Percentiles rank a stretch among this genome's conserved stretches.
Conservation (phyloP, 2,113 vertebrate genomes). For the Otis tarda region DNA sequence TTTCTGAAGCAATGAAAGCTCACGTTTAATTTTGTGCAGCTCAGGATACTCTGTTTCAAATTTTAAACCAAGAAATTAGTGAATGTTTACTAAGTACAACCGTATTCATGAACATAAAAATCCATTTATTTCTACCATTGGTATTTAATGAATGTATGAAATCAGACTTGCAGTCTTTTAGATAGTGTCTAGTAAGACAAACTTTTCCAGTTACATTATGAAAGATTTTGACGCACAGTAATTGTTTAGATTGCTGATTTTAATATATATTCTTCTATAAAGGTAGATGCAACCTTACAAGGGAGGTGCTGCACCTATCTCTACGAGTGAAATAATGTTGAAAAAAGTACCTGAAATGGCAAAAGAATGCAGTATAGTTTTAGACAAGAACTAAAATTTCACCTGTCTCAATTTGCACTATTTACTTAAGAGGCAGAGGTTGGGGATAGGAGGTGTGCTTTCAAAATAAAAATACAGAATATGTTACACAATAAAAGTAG, state of each 20-base stretch:
- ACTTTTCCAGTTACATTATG: background rate
- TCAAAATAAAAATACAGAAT: background rate
- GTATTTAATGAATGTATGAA: background rate
- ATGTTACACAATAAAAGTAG: background rate
- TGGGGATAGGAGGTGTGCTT: accelerated
- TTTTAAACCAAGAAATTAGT: background rate
- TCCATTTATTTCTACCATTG: background rate
- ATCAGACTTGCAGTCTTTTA: background rate
- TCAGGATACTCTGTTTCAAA: constrained; percentile 78
- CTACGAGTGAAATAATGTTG: background rate
- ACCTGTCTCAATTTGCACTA: background rate
- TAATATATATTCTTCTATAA: background rate
- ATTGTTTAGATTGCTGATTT: background rate
- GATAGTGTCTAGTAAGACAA: background rate
- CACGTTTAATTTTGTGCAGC: constrained; percentile 80
- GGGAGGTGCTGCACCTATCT: background rate
- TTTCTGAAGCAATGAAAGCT: constrained; percentile 81
- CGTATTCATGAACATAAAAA: background rate
- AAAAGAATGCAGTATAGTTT: background rate
- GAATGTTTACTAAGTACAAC: background rate
- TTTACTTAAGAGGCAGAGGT: background rate
- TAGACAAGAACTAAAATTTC: background rate
- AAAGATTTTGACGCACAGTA: background rate
- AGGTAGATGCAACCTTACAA: background rate
- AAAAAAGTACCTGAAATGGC: background rate